Percentiles rank a stretch among this genome's conserved stretches.
Evolutionary conservation across 2,888 invertebrate genomes (phyloP).

Genomic region (Taphrorychus bicolor): DNA sequence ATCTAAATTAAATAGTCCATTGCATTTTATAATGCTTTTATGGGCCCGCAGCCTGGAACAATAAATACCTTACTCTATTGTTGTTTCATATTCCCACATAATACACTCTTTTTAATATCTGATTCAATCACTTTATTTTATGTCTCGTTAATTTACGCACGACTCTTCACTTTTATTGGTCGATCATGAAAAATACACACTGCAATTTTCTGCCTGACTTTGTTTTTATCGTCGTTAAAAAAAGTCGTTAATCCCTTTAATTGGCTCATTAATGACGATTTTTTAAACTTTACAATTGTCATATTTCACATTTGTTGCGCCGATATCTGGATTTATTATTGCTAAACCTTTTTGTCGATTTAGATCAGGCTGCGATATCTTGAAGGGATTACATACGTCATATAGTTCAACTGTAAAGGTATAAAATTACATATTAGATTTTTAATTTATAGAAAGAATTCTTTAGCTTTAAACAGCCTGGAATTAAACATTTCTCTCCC

Average conservation of each 20-base stretch:
- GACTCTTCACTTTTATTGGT: too few relatives aligned
- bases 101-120: neutral
- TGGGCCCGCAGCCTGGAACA: slow-evolving; percentile 17
- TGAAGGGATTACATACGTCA: neutral
- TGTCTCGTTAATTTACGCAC: neutral
- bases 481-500: too few relatives aligned
- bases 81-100: neutral
- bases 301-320: neutral
- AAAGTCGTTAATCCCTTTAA: neutral
- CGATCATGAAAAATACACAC: too few relatives aligned
- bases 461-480: too few relatives aligned
- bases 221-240: too few relatives aligned
- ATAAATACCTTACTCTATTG: slow-evolving; percentile 15
- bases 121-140: neutral
- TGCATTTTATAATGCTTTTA: slow-evolving; percentile 13
- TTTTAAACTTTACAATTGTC: neutral
- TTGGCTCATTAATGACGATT: neutral
- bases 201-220: too few relatives aligned
- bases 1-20: slow-evolving; percentile 23
- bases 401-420: neutral
- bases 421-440: neutral
- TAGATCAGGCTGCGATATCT: neutral
- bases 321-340: neutral
- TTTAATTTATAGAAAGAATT: too few relatives aligned
- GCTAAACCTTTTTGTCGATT: neutral